Base-by-base conservation (phyloP, 2,888 invertebrate genomes). In the Strigamia maritima region DNA sequence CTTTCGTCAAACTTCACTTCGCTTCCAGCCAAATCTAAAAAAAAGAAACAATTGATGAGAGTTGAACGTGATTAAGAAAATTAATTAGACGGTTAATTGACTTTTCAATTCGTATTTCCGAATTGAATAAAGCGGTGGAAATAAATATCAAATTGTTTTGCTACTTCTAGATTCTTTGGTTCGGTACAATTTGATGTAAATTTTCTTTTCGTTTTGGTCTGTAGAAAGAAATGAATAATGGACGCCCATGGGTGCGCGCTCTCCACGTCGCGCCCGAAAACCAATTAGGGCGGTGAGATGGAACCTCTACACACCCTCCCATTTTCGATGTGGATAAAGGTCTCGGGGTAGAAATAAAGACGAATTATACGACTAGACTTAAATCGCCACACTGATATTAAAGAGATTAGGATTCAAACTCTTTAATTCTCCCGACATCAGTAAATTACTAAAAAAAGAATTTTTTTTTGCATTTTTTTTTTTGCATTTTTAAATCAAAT, bases 1-100 rank as follows among this genome's bases (percentile, higher is more conserved):
- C 91, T 89, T 75, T 88, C 87, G 86, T 93, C 92, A 84, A 93
- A 92, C 83, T 90, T 88, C 12, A 92, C 91, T 81, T 89, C 88
- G 82, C 90, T 91, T 77, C 91, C 91, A 78, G 90, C 91, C 75
- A 89, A 85, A 87, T 92, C 92, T 92, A 87, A 22, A 87, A 86
- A 70, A n/a, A 16, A 70, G 14, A 70, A 70, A 14, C 14, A 44
- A 44, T 44, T 16, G 14, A 44, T 44, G 16, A 44, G n/a, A 44
- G 44, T 44, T 35, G 6, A 10, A 6, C 35, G 6, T 35, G 35
- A 35, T 35, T 35, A n/a, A n/a, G n/a, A n/a, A n/a, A n/a, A n/a
- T n/a, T 44, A 16, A 44, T 44, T 44, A 7, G 35, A 35, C 10
- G 4, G 44, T 12, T 44, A 44, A 44, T 44, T 44, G 12, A n/a